Evolutionary conservation across 2,888 invertebrate species (phyloP), one percentile per base, ranked within the genome.

Genomic region (Xestia c-nigrum): DNA sequence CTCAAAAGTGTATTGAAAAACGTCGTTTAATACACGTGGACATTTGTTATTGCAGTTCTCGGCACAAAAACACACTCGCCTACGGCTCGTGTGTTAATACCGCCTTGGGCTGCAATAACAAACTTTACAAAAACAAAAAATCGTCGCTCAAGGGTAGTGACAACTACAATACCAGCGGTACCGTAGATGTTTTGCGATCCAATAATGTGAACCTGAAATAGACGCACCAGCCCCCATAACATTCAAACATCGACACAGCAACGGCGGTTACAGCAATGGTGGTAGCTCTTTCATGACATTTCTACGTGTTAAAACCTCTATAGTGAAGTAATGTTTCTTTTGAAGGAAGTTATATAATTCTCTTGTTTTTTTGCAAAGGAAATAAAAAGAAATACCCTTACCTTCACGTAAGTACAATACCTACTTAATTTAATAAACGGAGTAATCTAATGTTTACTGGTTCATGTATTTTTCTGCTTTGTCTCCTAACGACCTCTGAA

Each of bases 391-490:
- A 47, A 24, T n/a, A n/a, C 5, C 46, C 46, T 46, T 21, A 43
- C 16, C 9, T 47, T 14, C 12, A 16, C 12, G 0, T 40, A 21
- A 6, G 50, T 40, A 69, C 24, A 70, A 55, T 63, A n/a, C 63
- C 63, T 40, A 21, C 59, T 61, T 24, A 38, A 68, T 9, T 46
- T 24, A 21, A 38, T 52, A 66, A 19, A 31, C 14, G 5, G 43
- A 38, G 59, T 72, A 50, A 80, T 59, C 14, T 24, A 5, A 21
- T 50, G 31, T 43, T 64, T 64, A n/a, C n/a, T 43, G n/a, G 43
- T 47, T 59, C n/a, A 57, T 66, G 55, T 31, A 55, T 67, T 82
- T 76, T 83, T 66, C 55, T 78, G 31, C 21, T 55, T 40, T 76
- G 83, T 78, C 55, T 83, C 65, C 47, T 65, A 70, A 65, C 43